phyloP scores from a whole-genome alignment of 2,113 vertebrate species.

The Mobula hypostoma region DNA sequence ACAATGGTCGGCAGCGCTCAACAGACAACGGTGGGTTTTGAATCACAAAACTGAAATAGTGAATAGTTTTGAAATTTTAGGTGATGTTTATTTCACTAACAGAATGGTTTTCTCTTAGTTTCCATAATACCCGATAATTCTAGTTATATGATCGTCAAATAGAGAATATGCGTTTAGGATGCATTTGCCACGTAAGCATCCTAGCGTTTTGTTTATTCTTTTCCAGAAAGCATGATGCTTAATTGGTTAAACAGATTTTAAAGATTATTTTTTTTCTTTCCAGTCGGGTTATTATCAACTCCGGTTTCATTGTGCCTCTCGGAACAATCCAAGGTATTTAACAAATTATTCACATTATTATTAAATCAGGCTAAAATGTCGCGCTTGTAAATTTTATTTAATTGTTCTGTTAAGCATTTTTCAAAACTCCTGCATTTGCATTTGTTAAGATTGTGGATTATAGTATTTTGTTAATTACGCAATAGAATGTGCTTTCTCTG shows the following conservation, averaged over 20 bases:
- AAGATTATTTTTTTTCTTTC: conserved; percentile 68
- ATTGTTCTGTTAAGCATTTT: conserved; percentile 99
- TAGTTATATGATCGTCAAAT: conserved; percentile 54
- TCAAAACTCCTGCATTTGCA: conserved; percentile 99
- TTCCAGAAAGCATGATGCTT: conserved; percentile 43
- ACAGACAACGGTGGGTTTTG: not conserved
- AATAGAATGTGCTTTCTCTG: conserved; percentile 85
- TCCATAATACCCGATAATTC: conserved; percentile 55
- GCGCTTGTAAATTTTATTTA: conserved; percentile 93
- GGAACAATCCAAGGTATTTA: conserved; percentile 73
- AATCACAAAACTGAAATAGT: not conserved
- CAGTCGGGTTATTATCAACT: conserved; percentile 60
- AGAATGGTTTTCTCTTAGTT: conserved; percentile 38
- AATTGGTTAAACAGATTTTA: conserved; percentile 76
- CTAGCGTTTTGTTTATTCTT: conserved; percentile 49
- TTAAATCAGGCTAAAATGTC: conserved; percentile 76
- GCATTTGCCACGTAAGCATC: conserved; percentile 65
- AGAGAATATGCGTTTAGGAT: conserved; percentile 66
- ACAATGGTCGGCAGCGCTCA: not conserved
- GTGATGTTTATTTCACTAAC: not conserved
- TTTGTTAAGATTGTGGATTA: conserved; percentile 97
- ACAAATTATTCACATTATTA: conserved; percentile 81
- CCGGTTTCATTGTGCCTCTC: conserved; percentile 58
- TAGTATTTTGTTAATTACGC: conserved; percentile 99
- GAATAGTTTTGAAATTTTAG: not conserved